Base-by-base conservation (phyloP, 2,797 vertebrate species). In the Triplophysa bombifrons region DNA sequence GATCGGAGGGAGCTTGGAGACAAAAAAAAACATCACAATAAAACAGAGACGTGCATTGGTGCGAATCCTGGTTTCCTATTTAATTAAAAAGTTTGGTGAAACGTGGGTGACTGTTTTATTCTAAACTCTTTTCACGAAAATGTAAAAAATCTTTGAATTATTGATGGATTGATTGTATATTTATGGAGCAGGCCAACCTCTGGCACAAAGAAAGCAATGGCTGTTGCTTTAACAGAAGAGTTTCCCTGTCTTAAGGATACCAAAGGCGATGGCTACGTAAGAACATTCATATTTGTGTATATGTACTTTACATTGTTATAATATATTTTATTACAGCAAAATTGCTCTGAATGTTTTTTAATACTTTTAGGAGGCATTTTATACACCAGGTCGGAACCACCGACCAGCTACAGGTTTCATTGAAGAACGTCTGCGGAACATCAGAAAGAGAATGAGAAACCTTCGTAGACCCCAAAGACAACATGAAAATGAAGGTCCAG, bases 61-160 rank as follows among this genome's bases (percentile, higher is more conserved):
- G n/a, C n/a, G n/a, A n/a, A n/a, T n/a, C n/a, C 16, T 64, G 30
- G 30, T 64, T 30, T 17, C 61, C 16, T 34, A 27, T 64, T 19
- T 38, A 64, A 64, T 64, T 64, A 30, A 38, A 64, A 64, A 38
- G 17, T 38, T 64, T 63, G 61, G 61, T 30, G 27, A 63, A 63
- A 34, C 27, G 16, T 10, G 27, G 19, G 30, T 27, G 25, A 27
- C 25, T 63, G 61, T 16, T 63, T 30, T 38, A 34, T 25, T 14
- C 22, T 4, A 60, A 25, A 25, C 11, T 60, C 0, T 63, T 19
- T 30, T 34, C 19, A 55, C 8, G 51, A 19, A 8, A 19, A 55
- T n/a, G 25, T n/a, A 12, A 19, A 5, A 6, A 51, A 16, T 51
- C 13, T 16, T n/a, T 55, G 51, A 55, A 19, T 55, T 51, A 27